Evolutionary conservation across 1,140 invertebrate genomes (phyloP), one percentile per base, ranked within the genome.

Genomic region (Meloidogyne hapla): DNA sequence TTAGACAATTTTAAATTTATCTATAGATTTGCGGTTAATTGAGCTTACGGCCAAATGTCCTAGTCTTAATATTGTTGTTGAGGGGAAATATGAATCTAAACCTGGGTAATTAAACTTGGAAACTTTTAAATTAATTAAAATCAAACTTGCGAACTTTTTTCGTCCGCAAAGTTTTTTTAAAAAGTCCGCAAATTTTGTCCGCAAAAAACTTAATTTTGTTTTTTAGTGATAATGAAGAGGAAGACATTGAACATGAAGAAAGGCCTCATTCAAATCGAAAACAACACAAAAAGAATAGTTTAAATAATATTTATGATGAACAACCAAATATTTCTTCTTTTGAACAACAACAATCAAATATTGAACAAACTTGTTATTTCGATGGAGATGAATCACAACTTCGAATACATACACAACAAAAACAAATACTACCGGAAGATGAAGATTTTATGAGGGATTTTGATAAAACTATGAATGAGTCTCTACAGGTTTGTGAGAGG

Each of bases 361-460:
- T 21, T 42, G 64, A 69, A 38, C 18, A 10, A 23, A 38, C 61
- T 79, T 38, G 45, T 79, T 42, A n/a, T 28, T n/a, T 25, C 13
- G 38, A 40, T 28, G 74, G n/a, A 10, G 72, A 71, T 40, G 77
- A 76, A 10, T 79, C 77, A 6, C 70, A 66, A 9, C 74, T 80
- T 33, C 48, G 70, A 25, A 79, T 80, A 25, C 79, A 77, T 40
- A 81, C 67, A 15, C 56, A 79, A 66, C 21, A 78, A n/a, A 23
- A 72, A 64, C 74, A 69, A 18, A 23, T 69, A 18, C 61, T 78
- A 12, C 79, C 80, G 12, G 79, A 80, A 42, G 72, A 80, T 64
- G 79, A 80, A 42, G 81, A 84, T n/a, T 81, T 82, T 28, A 69
- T 84, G 66, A 79, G 82, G 1, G 81, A 82, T 45, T 79, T 83